phyloP scores from a whole-genome alignment of 2,797 vertebrate genomes.

The Amazonetta brasiliensis region DNA sequence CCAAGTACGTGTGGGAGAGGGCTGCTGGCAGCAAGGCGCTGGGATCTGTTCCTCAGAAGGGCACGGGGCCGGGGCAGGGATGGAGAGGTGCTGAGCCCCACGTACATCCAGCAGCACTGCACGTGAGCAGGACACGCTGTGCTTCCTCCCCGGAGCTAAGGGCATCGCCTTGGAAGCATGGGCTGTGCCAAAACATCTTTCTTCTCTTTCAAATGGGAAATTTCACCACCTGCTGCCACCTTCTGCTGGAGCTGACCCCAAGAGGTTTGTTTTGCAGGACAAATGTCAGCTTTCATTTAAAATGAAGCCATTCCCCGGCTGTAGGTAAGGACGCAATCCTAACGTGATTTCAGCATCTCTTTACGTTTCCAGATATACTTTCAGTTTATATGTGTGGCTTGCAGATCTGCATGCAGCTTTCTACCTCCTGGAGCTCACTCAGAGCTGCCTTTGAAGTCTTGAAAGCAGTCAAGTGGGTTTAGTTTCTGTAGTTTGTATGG shows the following conservation, averaged over 20 bases:
- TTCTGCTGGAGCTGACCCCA: not conserved
- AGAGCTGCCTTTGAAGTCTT: not conserved
- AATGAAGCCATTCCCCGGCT: not conserved
- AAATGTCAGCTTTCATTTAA: not conserved
- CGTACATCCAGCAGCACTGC: fast-evolving
- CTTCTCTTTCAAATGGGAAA: not conserved
- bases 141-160: not conserved
- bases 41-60: not conserved
- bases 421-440: not conserved
- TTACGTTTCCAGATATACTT: not conserved
- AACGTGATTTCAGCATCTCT: not conserved
- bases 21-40: not conserved
- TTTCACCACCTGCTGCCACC: not conserved
- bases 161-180: not conserved
- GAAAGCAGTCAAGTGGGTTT: not conserved
- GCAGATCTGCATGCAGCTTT: not conserved
- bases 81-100: not conserved
- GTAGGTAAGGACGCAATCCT: not conserved
- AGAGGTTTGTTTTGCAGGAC: not conserved
- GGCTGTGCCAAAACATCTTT: not conserved
- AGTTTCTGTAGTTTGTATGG: not conserved
- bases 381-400: not conserved
- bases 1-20: fast-evolving
- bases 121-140: fast-evolving
- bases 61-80: not conserved